phyloP scores from a whole-genome alignment of 2,888 invertebrate genomes.

The Scaptomyza polygonia region DNA sequence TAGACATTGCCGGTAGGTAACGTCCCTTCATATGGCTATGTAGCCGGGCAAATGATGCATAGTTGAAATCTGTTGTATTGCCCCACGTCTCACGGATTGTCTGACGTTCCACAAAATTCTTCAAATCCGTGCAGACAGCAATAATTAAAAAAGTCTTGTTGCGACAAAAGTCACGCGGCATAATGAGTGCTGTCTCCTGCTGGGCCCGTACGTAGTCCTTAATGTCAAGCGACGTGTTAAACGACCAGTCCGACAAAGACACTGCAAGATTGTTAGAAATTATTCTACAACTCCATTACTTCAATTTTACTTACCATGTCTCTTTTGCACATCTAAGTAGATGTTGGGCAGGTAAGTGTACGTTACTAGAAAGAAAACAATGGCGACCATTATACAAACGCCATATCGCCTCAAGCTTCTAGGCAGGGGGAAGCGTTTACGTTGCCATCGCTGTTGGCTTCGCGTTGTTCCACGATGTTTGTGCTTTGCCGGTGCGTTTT shows the following conservation, averaged over 20 bases:
- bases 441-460: constrained; percentile 29
- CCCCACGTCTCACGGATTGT: constrained; percentile 84
- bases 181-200: constrained; percentile 88
- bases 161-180: constrained; percentile 86
- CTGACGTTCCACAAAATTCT: constrained; percentile 88
- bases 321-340: constrained; percentile 75
- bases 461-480: constrained; percentile 22
- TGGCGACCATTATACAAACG: constrained; percentile 60
- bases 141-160: constrained; percentile 87
- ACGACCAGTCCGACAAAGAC: constrained; percentile 89
- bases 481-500: constrained; percentile 26
- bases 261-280: constrained; percentile 69
- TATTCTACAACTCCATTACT: not conserved
- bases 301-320: constrained; percentile 70
- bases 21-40: constrained; percentile 79
- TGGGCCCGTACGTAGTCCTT: constrained; percentile 89
- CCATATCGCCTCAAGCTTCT: constrained; percentile 70
- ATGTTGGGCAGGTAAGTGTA: constrained; percentile 74
- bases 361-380: constrained; percentile 67
- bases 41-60: constrained; percentile 79
- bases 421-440: constrained; percentile 60
- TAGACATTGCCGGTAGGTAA: constrained; percentile 73
- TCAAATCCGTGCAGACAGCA: constrained; percentile 90
- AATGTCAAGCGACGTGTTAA: constrained; percentile 89
- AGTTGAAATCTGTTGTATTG: constrained; percentile 83